Evolutionary conservation across 2,888 invertebrate genomes (phyloP), one percentile per base, ranked within the genome.

Genomic region (Pterostichus niger): DNA sequence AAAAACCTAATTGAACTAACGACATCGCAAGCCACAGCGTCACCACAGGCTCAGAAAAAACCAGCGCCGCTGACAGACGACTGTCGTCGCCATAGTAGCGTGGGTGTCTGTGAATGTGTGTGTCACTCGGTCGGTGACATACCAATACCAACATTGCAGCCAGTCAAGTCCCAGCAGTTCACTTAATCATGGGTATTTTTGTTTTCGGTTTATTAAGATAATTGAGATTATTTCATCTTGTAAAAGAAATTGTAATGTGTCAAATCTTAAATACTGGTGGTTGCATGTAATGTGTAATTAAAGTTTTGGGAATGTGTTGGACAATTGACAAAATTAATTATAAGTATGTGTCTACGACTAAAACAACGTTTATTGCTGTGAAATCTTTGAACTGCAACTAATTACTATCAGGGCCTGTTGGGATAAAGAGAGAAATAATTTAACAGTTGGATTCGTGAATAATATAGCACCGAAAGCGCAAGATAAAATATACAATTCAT

Each of bases 201-300:
- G 35, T 71, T 64, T 71, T 71, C 68, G 35, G n/a, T 64, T 17
- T 71, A 6, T 71, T 17, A 7, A 56, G 56, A 44, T 71, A 71
- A 71, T 71, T 71, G 68, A 44, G 68, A 71, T 71, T 71, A 44
- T 71, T 71, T 71, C 68, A 71, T 71, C 68, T 71, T 40, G 44
- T 71, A 71, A 15, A 71, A 17, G 15, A 71, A 71, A 71, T 71
- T 71, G 44, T 71, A 44, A 71, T 71, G 68, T 71, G 68, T 71
- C 68, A 71, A 71, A 71, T 71, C 68, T 71, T 71, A 71, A 71
- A 71, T 71, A 71, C 68, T 40, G 15, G 17, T 40, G 68, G 17
- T 17, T 17, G 40, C 3, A 7, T 71, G 40, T 17, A 44, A 44
- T n/a, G n/a, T 44, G 68, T 71, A 71, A 71, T 71, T 71, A 71